phyloP scores from a whole-genome alignment of 1,140 invertebrate species.

The Nephila pilipes region DNA sequence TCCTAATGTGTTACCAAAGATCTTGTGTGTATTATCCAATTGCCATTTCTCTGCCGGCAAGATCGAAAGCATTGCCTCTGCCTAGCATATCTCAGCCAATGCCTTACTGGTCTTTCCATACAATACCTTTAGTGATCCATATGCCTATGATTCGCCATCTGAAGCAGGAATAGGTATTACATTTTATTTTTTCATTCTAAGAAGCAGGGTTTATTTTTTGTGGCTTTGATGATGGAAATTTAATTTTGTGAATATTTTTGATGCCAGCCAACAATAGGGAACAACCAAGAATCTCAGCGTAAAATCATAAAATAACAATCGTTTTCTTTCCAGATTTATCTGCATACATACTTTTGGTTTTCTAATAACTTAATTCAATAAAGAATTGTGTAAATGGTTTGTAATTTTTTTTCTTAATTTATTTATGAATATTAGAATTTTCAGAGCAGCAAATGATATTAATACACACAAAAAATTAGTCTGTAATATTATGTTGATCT shows the following conservation, averaged over 20 bases:
- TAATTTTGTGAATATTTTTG: constrained; percentile 3
- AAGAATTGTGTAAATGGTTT: neutral
- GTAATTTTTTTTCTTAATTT: neutral
- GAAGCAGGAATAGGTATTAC: constrained; percentile 72
- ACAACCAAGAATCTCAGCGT: neutral
- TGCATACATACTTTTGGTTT: neutral
- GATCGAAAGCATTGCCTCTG: constrained; percentile 66
- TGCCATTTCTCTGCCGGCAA: constrained; percentile 66
- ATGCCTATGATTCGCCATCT: constrained; percentile 70
- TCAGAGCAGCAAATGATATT: too few species aligned
- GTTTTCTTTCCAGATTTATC: neutral
- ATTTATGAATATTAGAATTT: too few species aligned
- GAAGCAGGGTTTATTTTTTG: constrained; percentile 64
- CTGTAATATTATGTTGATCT: too few species aligned
- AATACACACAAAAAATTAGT: too few species aligned
- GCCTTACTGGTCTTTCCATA: constrained; percentile 71
- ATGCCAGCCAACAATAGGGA: neutral
- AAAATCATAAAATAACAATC: neutral
- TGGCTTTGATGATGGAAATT: constrained; percentile 64
- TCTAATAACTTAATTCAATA: neutral
- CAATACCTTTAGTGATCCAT: constrained; percentile 66
- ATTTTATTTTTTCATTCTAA: constrained; percentile 71
- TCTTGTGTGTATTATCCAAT: constrained; percentile 64
- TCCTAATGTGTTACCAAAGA: constrained; percentile 74
- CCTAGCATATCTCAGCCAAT: constrained; percentile 60